These are phyloP conservation scores for Leucopsar rothschildi DNA, from an alignment of 2,113 vertebrate species.

Conservation along the genomic window DNA sequence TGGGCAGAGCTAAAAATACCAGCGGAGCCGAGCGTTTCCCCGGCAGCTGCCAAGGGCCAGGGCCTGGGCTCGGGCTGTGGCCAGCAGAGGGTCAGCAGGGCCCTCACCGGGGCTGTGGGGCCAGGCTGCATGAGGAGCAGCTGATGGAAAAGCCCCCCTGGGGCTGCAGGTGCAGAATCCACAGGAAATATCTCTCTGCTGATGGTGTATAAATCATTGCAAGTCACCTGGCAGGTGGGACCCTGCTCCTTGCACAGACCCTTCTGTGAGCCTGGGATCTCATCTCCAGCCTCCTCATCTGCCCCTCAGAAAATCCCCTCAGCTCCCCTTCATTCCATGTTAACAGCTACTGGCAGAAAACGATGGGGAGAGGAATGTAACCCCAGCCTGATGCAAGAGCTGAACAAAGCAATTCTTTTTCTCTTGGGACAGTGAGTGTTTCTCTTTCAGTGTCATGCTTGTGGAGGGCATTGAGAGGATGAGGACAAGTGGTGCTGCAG, in stretches of 20 bases:
- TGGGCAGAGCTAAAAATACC: conserved; percentile 13
- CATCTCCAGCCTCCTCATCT: neutral
- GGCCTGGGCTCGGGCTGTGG: neutral
- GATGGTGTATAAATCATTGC: fast-evolving
- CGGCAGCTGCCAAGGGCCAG: neutral
- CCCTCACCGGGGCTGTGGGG: neutral
- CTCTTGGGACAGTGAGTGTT: neutral
- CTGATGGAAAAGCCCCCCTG: neutral
- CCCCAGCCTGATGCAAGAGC: neutral
- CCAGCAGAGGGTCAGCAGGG: neutral
- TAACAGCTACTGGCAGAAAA: neutral
- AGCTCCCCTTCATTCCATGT: neutral
- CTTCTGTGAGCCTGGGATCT: fast-evolving
- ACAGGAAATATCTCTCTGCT: neutral
- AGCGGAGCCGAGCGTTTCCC: fast-evolving
- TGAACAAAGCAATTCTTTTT: neutral
- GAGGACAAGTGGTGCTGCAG: neutral
- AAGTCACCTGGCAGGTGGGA: neutral
- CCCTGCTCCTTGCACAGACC: neutral
- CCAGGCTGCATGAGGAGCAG: neutral
- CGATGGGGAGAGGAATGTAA: fast-evolving
- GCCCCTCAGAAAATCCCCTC: neutral
- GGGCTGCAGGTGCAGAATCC: neutral
- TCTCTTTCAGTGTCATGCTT: neutral
- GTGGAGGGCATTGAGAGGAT: neutral